Percentiles rank a stretch among this genome's conserved stretches.
Evolutionary conservation across 2,113 vertebrate genomes (phyloP).

Genomic region (Phylloscopus whistleri): DNA sequence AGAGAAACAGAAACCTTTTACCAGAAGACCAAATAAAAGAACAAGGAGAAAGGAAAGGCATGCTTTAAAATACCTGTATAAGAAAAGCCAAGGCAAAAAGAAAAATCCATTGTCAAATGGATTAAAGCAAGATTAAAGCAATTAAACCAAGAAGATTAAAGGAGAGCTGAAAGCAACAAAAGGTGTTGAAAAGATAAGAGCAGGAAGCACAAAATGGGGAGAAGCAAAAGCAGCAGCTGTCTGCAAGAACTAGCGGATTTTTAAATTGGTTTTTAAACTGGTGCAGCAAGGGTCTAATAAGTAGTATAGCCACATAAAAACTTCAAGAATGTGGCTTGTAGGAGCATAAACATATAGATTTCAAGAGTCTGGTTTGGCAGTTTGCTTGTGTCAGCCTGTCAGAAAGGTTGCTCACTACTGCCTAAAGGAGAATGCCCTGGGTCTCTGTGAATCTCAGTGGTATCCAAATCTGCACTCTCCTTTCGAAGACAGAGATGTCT

Average conservation of each 20-base stretch:
- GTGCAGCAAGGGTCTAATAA: not conserved
- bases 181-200: not conserved
- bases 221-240: not conserved
- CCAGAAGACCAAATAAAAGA: not conserved
- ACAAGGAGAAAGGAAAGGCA: not conserved
- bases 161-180: not conserved
- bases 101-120: not conserved
- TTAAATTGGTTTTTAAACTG: not conserved
- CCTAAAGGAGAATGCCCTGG: not conserved
- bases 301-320: not conserved
- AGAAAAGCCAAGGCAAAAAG: not conserved
- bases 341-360: not conserved
- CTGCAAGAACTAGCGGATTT: not conserved
- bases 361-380: not conserved
- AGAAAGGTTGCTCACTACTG: not conserved
- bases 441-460: not conserved
- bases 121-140: not conserved
- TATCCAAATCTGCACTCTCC: not conserved
- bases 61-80: not conserved
- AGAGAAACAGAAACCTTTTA: not conserved
- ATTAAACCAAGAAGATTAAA: slow-evolving; percentile 5
- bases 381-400: not conserved
- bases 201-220: not conserved
- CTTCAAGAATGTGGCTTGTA: not conserved
- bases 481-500: not conserved